phyloP scores from a whole-genome alignment of 2,113 vertebrate genomes.

The Terrapene triunguis region DNA sequence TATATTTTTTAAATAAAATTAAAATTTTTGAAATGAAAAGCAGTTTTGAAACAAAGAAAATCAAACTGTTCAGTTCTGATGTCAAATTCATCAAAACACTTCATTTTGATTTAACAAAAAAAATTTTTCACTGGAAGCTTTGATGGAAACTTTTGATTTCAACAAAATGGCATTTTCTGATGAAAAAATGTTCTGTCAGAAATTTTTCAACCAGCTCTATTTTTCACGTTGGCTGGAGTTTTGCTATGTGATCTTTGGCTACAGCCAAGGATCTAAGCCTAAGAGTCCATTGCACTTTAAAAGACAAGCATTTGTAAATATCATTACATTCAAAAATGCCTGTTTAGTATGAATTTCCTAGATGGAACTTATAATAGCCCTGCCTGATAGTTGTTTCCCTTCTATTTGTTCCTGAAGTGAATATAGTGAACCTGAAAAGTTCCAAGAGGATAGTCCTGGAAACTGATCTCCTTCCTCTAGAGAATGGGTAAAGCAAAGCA shows the following conservation, averaged over 20 bases:
- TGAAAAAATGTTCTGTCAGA: conserved; percentile 1
- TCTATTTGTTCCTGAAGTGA: background rate
- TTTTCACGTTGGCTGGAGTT: background rate
- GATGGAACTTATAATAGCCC: background rate
- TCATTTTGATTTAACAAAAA: background rate
- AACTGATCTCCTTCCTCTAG: conserved; percentile 12
- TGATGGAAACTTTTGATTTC: conserved; percentile 18
- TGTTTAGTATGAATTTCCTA: background rate
- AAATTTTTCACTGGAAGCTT: conserved; percentile 15
- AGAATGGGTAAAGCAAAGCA: background rate
- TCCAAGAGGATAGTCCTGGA: conserved; percentile 2
- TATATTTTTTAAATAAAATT: conserved; percentile 24
- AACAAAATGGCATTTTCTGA: conserved; percentile 20
- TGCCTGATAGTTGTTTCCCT: background rate
- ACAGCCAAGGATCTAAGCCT: conserved; percentile 45
- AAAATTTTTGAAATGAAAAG: background rate
- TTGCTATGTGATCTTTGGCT: background rate
- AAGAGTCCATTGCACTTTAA: background rate
- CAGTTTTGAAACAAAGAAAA: conserved; percentile 8
- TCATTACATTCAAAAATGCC: background rate
- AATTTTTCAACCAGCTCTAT: conserved; percentile 36
- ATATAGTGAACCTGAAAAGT: conserved; percentile 26
- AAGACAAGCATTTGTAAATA: background rate
- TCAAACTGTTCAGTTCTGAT: background rate
- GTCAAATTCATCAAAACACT: background rate